Evolutionary conservation across 2,888 invertebrate genomes (phyloP), one percentile per base, ranked within the genome.

Genomic region (Blomia tropicalis): DNA sequence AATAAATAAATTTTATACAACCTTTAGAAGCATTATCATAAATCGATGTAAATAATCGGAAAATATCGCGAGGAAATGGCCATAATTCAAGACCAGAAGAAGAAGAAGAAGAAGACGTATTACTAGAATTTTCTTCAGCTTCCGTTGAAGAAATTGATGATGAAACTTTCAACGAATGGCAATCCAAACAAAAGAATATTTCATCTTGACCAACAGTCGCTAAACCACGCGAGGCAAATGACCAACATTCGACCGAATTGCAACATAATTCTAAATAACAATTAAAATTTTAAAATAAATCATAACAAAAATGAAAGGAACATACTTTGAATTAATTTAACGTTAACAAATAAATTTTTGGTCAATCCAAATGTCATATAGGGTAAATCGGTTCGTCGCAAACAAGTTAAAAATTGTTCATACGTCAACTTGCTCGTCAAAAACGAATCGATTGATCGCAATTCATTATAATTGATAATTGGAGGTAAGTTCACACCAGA

Each of bases 141-240:
- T 27, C 22, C 7, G 7, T 27, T 7, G 7, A 7, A 47, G 7
- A 7, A 14, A 14, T 27, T 53, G 51, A 25, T n/a, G 22, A n/a
- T 27, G 72, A 73, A 58, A 77, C 77, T 69, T 83, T 82, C 60
- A 79, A 78, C 5, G 79, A 76, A 32, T 80, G 75, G 63, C 72
- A 71, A 72, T 87, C 85, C 25, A 88, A 74, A 43, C 87, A 72
- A 63, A 86, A 79, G 53, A 87, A 80, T 23, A 89, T 76, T 75
- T 88, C 88, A 71, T 87, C 87, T 71, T 87, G 87, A 1, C 85
- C 86, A 22, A 86, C 85, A 63, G 82, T 81, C 64, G 82, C 81
- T 73, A 88, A 76, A 17, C 88, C 88, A 67, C 79, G 78, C 0
- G 85, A 84, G 25, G 83, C 81, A 69, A 87, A 82, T 72, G 84